Base-by-base conservation (phyloP, 2,888 invertebrate species). In the Drosophila algonquin region DNA sequence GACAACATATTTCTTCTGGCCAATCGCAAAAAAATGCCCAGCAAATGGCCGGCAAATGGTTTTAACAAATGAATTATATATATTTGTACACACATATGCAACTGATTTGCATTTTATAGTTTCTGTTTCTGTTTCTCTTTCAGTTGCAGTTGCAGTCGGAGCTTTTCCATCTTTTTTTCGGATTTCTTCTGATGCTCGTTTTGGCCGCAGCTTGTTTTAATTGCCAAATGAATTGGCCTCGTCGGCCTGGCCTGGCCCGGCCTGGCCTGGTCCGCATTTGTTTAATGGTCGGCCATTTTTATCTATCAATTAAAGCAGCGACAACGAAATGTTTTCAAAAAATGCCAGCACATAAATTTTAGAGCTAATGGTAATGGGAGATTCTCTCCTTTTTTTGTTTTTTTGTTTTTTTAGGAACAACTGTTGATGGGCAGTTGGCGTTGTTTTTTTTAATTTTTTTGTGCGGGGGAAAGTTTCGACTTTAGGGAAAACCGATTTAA, bases 181-280 rank as follows among this genome's bases (percentile, higher is more conserved):
- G 54, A 45, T 69, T 63, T 72, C 61, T 57, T 51, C 32, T 58
- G 54, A 54, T 67, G 63, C 65, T 71, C 65, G 72, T 70, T 69
- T 16, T 61, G 80, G 88, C 71, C 62, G 78, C 88, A 83, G 87
- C 87, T 88, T 89, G 87, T 81, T 86, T 84, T 89, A 87, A 87
- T 89, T 89, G 89, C 81, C 80, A 87, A 88, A 89, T 88, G 81
- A 88, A 87, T 87, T 88, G 88, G 73, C 72, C 77, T 6, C 69
- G 32, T 83, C 83, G 88, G 72, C 72, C 77, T 7, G 65, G 32
- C 57, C 69, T 1, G 18, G 18, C 18, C 18, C 18, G 18, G 18
- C 18, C 18, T 18, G 16, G 51, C 61, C 40, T n/a, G 56, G 35
- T 10, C 48, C 14, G 63, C 76, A 77, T 77, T 82, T 83, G 80